Evolutionary conservation across 2,797 vertebrate genomes (phyloP), one percentile per base, ranked within the genome.

Genomic region (Mus caroli): DNA sequence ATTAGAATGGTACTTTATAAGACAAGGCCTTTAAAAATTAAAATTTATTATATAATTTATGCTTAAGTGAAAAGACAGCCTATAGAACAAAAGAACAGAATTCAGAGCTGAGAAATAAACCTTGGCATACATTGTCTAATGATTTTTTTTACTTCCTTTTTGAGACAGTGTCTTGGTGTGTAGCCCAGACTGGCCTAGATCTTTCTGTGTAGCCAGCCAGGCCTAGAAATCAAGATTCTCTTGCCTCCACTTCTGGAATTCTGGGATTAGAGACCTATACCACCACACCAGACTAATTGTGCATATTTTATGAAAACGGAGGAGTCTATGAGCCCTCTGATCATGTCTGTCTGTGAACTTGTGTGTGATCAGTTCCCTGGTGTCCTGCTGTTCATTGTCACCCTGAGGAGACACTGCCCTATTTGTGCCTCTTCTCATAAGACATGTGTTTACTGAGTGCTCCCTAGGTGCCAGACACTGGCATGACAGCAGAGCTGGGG

Each of bases 391-490:
- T 77, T 94, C 37, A 43, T 78, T 34, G 54, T 89, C 20, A 87
- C 24, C 37, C 54, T 86, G 83, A 75, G 19, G 67, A 5, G 62
- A 82, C 92, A 79, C 85, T 93, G 37, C 64, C n/a, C 26, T 92
- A 67, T 95, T 93, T 24, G 67, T 93, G 78, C n/a, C 7, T 90
- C 13, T 91, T 62, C 64, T 80, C 80, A 76, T 40, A 64, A 69
- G 60, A 78, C 54, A 80, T 92, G 50, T 75, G 82, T 82, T 94
- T 92, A 75, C 50, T 82, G 62, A 96, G 58, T 34, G 24, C 56
- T 95, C 91, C 77, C 3, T 54, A 79, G 6, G 46, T 87, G 19
- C 24, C 56, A 76, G 76, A 67, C 28, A 76, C 26, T 37, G 40
- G 73, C 26, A 8, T 85, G 78, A 94, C 17, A 52, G 26, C 60